Evolutionary conservation across 2,113 vertebrate genomes (phyloP), one percentile per base, ranked within the genome.

Genomic region (Peucedramus taeniatus): DNA sequence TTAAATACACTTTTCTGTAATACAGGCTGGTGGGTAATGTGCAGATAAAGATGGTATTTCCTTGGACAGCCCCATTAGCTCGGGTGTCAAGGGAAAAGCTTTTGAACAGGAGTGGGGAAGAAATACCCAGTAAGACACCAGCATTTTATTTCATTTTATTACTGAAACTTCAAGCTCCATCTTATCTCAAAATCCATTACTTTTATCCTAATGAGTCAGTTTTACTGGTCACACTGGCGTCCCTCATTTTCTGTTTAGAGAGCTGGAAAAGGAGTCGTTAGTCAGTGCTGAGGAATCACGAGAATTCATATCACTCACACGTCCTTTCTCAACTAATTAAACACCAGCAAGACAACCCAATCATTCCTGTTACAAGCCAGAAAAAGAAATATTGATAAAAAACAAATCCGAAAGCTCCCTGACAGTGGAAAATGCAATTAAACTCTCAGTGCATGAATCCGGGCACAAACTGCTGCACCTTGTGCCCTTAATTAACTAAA

Each of bases 401-500:
- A 64, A 59, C 33, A 59, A 72, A 20, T n/a, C 70, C 40, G 54
- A 70, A 76, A 74, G 42, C 85, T 94, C 26, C 49, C 51, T 68
- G 84, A 51, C 47, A 90, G 68, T 27, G 33, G 49, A 72, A 93
- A 68, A 94, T 15, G 63, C 85, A 94, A 86, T 95, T 81, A 83
- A 93, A 66, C 28, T 74, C 81, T 37, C 45, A 24, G 31, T 20
- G 53, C 65, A 87, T 57, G 90, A 71, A 79, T 42, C 37, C 6
- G 39, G 64, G 72, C 59, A 47, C 85, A 81, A 87, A 83, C 44
- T 65, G 45, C 90, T 40, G 31, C 76, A 57, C 81, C 78, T 64
- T 49, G 42, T 51, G 65, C 61, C 71, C 49, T 90, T 94, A 81
- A 93, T 93, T 95, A 96, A 94, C 72, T 84, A 61, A 83, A 89